Evolutionary conservation across 2,888 invertebrate species (phyloP).

Genomic region (Chloromyia formosa): DNA sequence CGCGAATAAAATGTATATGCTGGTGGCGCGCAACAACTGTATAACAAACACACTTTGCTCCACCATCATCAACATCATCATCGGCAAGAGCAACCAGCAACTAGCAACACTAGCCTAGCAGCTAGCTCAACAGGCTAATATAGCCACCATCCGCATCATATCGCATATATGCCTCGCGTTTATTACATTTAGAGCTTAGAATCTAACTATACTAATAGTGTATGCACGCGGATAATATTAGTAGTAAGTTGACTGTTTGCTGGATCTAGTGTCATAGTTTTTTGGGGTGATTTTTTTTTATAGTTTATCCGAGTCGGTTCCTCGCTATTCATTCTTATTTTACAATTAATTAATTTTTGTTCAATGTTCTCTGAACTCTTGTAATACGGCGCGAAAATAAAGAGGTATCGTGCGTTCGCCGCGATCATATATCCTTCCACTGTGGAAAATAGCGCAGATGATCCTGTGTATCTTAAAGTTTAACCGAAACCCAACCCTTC

Average conservation of each 20-base stretch:
- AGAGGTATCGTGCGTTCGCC: no score
- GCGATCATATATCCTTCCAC: no score
- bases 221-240: constrained; percentile 55
- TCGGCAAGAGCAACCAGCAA: constrained; percentile 22
- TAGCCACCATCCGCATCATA: constrained; percentile 42
- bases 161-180: constrained; percentile 46
- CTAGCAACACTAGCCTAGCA: no score
- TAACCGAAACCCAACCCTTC: no score
- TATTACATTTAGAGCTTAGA: constrained; percentile 50
- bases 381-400: no score
- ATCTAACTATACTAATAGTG: constrained; percentile 54
- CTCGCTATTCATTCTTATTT: neutral
- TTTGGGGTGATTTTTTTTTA: constrained; percentile 47
- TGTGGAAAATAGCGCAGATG: no score
- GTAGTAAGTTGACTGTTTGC: constrained; percentile 55
- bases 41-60: neutral
- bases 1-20: constrained; percentile 47
- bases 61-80: constrained; percentile 15
- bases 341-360: neutral
- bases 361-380: no score
- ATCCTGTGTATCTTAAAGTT: no score
- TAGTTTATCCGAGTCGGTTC: constrained; percentile 1
- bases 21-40: constrained; percentile 45
- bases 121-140: constrained; percentile 38
- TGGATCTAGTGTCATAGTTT: constrained; percentile 54